Conservation (phyloP, 1,140 invertebrate genomes). For the Pemphigus obesinymphae region DNA sequence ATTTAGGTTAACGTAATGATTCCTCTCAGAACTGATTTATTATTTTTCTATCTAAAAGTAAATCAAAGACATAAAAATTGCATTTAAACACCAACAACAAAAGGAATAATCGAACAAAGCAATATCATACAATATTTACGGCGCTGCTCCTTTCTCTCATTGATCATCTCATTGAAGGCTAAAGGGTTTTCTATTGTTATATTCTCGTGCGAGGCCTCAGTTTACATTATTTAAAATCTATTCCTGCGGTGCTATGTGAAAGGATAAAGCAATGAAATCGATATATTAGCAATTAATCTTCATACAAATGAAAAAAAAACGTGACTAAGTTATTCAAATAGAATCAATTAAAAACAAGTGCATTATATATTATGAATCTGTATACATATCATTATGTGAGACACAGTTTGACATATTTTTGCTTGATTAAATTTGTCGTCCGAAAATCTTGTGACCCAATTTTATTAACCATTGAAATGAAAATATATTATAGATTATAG, state of each 20-base stretch:
- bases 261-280: not conserved
- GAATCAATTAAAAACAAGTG: conserved; percentile 27
- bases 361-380: not conserved
- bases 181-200: conserved; percentile 23
- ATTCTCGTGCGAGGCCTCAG: not conserved
- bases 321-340: conserved; percentile 6
- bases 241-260: not conserved
- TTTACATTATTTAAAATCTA: not conserved
- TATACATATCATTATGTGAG: not conserved
- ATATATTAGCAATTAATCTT: conserved; percentile 34
- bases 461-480: not conserved
- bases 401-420: not conserved
- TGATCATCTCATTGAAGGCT: conserved; percentile 1
- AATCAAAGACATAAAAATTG: not conserved
- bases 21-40: not conserved
- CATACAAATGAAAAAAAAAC: not conserved
- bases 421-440: not conserved
- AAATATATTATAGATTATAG: too few relatives aligned
- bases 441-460: not conserved
- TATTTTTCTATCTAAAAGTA: not conserved
- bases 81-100: not conserved
- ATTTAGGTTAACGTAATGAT: not conserved
- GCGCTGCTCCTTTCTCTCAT: not conserved
- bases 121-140: not conserved
- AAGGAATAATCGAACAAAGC: not conserved